phyloP scores from a whole-genome alignment of 2,113 vertebrate genomes.

The Halcyon senegalensis region DNA sequence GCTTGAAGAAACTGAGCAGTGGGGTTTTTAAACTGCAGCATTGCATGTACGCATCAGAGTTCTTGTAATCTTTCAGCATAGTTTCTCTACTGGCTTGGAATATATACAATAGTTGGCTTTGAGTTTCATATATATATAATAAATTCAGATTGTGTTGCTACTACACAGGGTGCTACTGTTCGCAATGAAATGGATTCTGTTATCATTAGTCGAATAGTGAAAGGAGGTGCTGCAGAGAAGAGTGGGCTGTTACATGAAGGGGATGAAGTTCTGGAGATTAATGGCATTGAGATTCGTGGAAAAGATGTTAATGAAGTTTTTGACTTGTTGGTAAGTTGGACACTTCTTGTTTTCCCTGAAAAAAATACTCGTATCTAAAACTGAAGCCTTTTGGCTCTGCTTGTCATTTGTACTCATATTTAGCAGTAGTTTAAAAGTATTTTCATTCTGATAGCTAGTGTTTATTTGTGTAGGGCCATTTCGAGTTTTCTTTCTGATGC shows the following conservation, averaged over 20 bases:
- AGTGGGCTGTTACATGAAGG: constrained; percentile 93
- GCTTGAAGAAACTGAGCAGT: neutral
- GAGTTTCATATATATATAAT: neutral
- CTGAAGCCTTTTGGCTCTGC: neutral
- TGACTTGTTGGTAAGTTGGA: constrained; percentile 88
- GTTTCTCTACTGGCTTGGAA: neutral
- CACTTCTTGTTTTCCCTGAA: neutral
- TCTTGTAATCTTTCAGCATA: neutral
- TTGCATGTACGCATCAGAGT: neutral
- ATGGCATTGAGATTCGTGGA: constrained; percentile 90
- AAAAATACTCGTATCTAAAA: neutral
- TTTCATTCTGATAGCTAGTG: neutral
- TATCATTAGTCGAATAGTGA: constrained; percentile 94
- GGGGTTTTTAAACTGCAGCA: neutral
- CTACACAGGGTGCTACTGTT: constrained; percentile 91
- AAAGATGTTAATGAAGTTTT: constrained; percentile 97
- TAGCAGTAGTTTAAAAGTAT: neutral
- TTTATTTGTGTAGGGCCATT: neutral
- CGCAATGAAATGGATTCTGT: constrained; percentile 95
- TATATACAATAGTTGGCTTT: neutral
- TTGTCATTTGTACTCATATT: neutral
- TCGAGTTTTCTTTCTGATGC: neutral
- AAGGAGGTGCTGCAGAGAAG: constrained; percentile 91
- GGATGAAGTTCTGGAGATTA: constrained; percentile 95
- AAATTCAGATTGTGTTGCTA: constrained; percentile 1